Evolutionary conservation across 2,797 vertebrate genomes (phyloP), one percentile per base, ranked within the genome.

Genomic region (Odontamblyopus lacepedii): DNA sequence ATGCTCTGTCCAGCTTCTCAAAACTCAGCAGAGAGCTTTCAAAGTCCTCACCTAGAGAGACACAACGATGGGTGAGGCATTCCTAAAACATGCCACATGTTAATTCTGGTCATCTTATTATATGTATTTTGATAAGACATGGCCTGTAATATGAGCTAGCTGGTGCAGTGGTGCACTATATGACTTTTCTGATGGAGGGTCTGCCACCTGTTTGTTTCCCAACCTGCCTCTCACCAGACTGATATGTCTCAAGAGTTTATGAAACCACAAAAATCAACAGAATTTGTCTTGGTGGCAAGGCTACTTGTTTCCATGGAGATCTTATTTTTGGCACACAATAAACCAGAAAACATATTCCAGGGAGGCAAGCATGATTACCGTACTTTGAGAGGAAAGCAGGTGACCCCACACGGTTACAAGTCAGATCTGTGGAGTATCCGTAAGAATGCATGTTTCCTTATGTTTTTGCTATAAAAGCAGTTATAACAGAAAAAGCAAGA

Each of bases 1-100:
- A 99, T 1, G 98, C 96, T 78, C 98, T 92, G 88, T 99, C 97
- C 92, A 99, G 90, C 83, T 98, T 99, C 91, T 99, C 98, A 91
- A 97, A 98, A 88, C 98, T 99, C 86, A 99, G 83, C 88, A 99
- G 91, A 64, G 98, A 99, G 5, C 95, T 91, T 83, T 99, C 98
- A 92, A 98, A 94, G 83, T 98, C 97, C 4, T 95, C 90, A 81
- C 95, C 97, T 98, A 70, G 38, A 26, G 67, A 57, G 1, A 60
- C 57, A 60, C 57, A 60, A 30, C 30, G 56, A 59, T 27, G 26
- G 26, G 8, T 26, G 27, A 60, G 4, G 13, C 61, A 12, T 4
- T 63, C 9, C 18, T 5, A 5, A 38, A 63, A 26, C 9, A 11
- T 32, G 16, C 53, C 55, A 57, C n/a, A 56, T 23, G 53, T 56